Base-by-base conservation (phyloP, 2,888 invertebrate genomes). In the Papilio elwesi region DNA sequence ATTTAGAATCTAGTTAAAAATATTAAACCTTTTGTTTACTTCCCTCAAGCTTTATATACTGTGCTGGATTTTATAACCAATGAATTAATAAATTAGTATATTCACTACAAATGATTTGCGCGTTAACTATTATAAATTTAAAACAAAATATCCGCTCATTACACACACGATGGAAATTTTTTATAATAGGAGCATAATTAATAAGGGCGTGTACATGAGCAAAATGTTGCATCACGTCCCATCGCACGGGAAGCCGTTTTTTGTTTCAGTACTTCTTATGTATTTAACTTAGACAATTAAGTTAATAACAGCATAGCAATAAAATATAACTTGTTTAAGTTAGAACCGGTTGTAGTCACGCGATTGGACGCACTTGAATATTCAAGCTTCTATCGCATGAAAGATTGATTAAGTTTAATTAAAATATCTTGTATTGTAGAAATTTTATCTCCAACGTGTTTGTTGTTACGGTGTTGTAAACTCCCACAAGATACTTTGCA, bases 261-360 rank as follows among this genome's bases (percentile, higher is more conserved):
- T 62, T n/a, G n/a, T n/a, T n/a, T 43, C 15, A 62, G 9, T 43
- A 62, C 15, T 43, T 43, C 9, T 4, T 43, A 9, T 43, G 43
- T 43, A 43, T 62, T 59, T 59, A 59, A 62, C 43, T 43, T 62
- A n/a, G 38, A 62, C 59, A 62, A 62, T 62, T 62, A 62, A 62
- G 43, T 15, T 62, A 62, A 62, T 62, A 43, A 62, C 59, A 62
- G 59, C 43, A 43, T 15, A 38, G 43, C 15, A 62, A 62, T 62
- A 62, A 62, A 62, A 62, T 26, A 26, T 62, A 62, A 62, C 59
- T 62, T 62, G 59, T 43, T n/a, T 43, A 62, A 62, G 43, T 43
- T 62, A 62, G 59, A 62, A 62, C 38, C n/a, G 59, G 38, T 43
- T 10, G 43, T 15, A 10, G 59, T 43, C 43, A 62, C 59, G 59